These are phyloP conservation scores for Galaxias olidus DNA, from an alignment of 2,797 vertebrate species.

Conservation along the genomic window DNA sequence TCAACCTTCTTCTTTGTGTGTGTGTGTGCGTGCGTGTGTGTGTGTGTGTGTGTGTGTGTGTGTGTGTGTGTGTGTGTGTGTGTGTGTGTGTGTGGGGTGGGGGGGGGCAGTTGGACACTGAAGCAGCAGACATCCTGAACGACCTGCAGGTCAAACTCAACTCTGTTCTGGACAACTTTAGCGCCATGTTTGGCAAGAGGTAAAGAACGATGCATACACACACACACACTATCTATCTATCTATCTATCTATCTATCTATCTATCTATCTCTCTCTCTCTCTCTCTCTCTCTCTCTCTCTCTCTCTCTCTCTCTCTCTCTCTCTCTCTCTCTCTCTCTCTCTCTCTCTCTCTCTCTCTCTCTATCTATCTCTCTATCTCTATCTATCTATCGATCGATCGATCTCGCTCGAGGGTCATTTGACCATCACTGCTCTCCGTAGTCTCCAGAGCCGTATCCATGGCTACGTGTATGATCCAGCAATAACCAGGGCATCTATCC, in stretches of 20 bases:
- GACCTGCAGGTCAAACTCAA: slow-evolving; percentile 81
- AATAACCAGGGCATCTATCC: too few species aligned
- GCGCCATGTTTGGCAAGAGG: slow-evolving; percentile 91
- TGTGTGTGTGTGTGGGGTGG: slow-evolving; percentile 11
- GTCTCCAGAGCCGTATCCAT: too few species aligned
- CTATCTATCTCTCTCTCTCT: too few species aligned
- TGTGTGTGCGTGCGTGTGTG: slow-evolving; percentile 4
- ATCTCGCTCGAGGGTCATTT: too few species aligned
- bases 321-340: neutral
- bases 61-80: slow-evolving; percentile 17
- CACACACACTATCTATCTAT: neutral
- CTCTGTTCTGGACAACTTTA: slow-evolving; percentile 91
- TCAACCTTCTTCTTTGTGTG: neutral
- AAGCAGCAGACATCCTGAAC: slow-evolving; percentile 91
- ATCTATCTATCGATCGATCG: too few species aligned
- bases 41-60: neutral
- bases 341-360: neutral
- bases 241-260: too few species aligned
- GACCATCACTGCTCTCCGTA: too few species aligned
- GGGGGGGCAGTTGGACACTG: slow-evolving; percentile 83
- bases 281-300: neutral
- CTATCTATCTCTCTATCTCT: too few species aligned
- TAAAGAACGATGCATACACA: slow-evolving; percentile 52
- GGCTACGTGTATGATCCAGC: too few species aligned
- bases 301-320: too few species aligned